Evolutionary conservation across 2,113 vertebrate species (phyloP), one percentile per base, ranked within the genome.

Genomic region (Machaerirhynchus nigripectus): DNA sequence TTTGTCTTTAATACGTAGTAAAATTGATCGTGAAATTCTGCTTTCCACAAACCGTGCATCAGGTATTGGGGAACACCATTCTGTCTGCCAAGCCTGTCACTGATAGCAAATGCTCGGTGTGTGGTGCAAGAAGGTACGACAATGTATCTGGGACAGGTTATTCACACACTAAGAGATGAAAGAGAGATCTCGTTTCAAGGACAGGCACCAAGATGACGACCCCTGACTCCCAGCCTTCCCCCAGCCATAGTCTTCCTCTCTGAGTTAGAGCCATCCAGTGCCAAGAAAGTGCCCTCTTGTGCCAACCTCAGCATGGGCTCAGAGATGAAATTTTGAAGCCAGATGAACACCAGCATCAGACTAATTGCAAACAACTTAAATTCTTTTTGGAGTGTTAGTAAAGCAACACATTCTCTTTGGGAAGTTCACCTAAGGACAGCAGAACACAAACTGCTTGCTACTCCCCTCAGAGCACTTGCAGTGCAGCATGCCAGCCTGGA

Each of bases 21-120:
- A 98, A 97, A 96, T 70, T 88, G 83, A 89, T 84, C 59, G 94
- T 93, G 87, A 96, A 98, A 96, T 97, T 91, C 70, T 75, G 80
- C 68, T 96, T 97, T 92, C 89, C 64, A 89, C 96, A 98, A 97
- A 91, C 61, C 67, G 40, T 56, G 86, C 70, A 64, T 94, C 70
- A 87, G 91, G 70, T 95, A 94, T 50, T 61, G 87, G 75, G 55
- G 84, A 87, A 69, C 2, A 5, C 8, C 47, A 49, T 82, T 74
- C 85, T 95, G 65, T 33, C 64, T 94, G 78, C 90, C 60, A 78
- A 87, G 71, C 15, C 33, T 52, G 55, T 31, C 78, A 46, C 10
- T 74, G 69, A 55, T 26, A 81, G 76, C 75, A 93, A 93, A 68
- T 13, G 33, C 68, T 86, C 2, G 0, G 52, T 80, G 75, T 89